A percentile compares a stretch with the other conserved stretches of the same genome.
phyloP scores from a whole-genome alignment of 2,797 vertebrate genomes.

The Platyrinchus mystaceus region DNA sequence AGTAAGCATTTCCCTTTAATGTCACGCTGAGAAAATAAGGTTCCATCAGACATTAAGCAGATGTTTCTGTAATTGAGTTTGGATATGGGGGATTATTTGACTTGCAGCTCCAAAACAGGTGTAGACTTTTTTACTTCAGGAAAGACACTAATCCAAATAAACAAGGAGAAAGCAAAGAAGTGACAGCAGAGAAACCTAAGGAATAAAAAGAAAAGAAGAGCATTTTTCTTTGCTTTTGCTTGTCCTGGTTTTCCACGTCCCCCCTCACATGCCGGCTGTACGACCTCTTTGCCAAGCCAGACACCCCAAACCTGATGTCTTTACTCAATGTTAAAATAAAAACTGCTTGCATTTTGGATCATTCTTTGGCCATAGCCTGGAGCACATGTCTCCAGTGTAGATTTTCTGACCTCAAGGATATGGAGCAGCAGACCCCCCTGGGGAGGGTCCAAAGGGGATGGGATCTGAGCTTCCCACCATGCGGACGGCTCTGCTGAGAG shows the following conservation, averaged over 20 bases:
- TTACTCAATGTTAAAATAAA: not conserved
- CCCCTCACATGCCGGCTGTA: fast-evolving
- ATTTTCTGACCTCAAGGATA: fast-evolving
- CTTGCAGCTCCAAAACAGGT: not conserved
- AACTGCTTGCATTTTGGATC: fast-evolving
- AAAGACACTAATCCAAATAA: not conserved
- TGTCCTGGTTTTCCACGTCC: not conserved
- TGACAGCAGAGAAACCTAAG: not conserved
- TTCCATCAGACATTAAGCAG: not conserved
- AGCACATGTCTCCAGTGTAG: fast-evolving
- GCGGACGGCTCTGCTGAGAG: fast-evolving
- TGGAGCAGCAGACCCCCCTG: fast-evolving
- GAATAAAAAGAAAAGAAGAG: not conserved
- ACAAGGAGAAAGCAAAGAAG: not conserved
- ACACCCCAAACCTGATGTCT: not conserved
- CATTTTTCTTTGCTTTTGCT: not conserved
- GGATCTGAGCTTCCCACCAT: fast-evolving
- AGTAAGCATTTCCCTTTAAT: not conserved
- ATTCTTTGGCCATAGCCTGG: not conserved
- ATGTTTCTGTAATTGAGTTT: conserved; percentile 15
- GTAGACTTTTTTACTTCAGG: not conserved
- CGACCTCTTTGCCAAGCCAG: not conserved
- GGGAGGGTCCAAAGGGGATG: fast-evolving
- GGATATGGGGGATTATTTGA: not conserved
- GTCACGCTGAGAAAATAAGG: not conserved